Conservation (phyloP, 2,888 invertebrate species). For the Ectemnius continuus region DNA sequence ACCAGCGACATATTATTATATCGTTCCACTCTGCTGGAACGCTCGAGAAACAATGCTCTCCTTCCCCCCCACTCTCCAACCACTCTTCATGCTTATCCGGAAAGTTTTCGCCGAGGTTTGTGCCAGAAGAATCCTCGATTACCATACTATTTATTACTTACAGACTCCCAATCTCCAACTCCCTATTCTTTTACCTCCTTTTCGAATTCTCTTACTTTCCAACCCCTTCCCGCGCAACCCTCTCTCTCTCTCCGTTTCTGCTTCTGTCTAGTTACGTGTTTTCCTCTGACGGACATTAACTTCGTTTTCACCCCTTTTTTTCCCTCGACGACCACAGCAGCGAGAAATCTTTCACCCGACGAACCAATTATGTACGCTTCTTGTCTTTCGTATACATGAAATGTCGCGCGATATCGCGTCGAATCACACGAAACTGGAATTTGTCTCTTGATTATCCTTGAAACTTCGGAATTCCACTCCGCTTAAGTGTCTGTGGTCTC, state of each 20-base stretch:
- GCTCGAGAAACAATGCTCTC: no score
- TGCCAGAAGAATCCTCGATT: conserved; percentile 36
- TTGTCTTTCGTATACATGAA: conserved; percentile 29
- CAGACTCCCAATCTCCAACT: neutral
- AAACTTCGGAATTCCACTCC: no score
- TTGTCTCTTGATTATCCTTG: neutral
- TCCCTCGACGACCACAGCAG: conserved; percentile 10
- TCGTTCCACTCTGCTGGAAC: neutral
- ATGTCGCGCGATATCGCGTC: conserved; percentile 28
- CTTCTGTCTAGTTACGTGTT: conserved; percentile 31
- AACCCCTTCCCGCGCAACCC: no score
- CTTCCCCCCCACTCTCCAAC: neutral
- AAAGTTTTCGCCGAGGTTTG: conserved; percentile 34
- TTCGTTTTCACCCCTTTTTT: neutral
- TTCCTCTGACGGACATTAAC: conserved; percentile 26
- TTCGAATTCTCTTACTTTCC: no score
- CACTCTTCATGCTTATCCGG: conserved; percentile 22
- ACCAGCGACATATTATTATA: no score
- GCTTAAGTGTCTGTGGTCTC: no score
- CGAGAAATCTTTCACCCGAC: conserved; percentile 31
- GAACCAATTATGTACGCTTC: conserved; percentile 42
- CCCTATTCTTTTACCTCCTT: conserved; percentile 23
- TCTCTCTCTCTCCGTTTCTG: neutral
- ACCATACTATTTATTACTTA: conserved; percentile 54
- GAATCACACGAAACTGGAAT: conserved; percentile 26